phyloP scores from a whole-genome alignment of 35 echinoderm and acorn worm species.

The Lytechinus variegatus region DNA sequence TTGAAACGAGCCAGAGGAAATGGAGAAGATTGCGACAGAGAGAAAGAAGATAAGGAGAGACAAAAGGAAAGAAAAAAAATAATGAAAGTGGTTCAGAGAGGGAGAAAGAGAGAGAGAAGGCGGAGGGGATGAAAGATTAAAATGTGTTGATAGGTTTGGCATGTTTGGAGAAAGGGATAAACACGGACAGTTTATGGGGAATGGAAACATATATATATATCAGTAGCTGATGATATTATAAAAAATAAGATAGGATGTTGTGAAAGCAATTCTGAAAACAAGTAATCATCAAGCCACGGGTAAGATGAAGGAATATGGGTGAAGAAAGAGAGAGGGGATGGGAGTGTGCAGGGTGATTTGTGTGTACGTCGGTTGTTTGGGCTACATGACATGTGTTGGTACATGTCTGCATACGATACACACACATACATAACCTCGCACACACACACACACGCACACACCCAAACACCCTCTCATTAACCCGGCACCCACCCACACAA shows the following conservation, averaged over 20 bases:
- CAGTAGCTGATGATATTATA: not conserved
- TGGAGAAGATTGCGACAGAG: not conserved
- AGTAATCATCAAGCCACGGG: too few species aligned
- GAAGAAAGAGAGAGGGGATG: not conserved
- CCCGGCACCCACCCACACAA: too few species aligned
- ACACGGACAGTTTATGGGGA: too few species aligned
- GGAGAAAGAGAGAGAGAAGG: not conserved
- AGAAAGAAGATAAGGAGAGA: not conserved
- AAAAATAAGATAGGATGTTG: not conserved
- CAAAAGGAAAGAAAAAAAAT: not conserved
- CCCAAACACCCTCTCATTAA: too few species aligned
- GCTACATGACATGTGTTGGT: too few species aligned
- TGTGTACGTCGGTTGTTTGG: too few species aligned
- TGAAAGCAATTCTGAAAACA: not conserved
- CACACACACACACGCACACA: too few species aligned
- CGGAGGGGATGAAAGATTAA: not conserved
- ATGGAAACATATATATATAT: too few species aligned
- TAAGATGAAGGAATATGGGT: not conserved
- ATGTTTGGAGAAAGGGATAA: too few species aligned
- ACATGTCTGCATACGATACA: too few species aligned
- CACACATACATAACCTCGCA: too few species aligned
- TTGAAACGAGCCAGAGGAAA: not conserved
- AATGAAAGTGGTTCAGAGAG: not conserved
- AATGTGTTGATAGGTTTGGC: not conserved
- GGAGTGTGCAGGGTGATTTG: not conserved